Base-by-base conservation (phyloP, 1,140 invertebrate genomes). In the Drosophila serrata region DNA sequence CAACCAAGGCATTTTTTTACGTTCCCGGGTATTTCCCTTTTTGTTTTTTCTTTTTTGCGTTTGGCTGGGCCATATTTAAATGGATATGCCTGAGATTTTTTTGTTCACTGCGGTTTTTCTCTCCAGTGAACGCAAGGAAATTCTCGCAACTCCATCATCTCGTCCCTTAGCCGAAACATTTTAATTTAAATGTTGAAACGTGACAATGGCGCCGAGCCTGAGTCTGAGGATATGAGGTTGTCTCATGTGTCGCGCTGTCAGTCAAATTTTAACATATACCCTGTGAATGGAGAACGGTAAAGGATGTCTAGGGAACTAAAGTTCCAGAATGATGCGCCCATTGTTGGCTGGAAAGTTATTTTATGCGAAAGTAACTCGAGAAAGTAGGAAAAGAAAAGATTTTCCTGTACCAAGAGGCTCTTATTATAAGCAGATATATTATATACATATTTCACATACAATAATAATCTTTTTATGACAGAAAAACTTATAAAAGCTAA, bases 111-210 rank as follows among this genome's bases (percentile, higher is more conserved):
- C 42, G 51, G 53, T 68, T 68, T 57, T 46, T 35, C 58, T 51
- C 45, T 53, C 40, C 37, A 43, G 15, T 46, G 67, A 65, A 46
- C 60, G 48, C 69, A 74, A 72, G 76, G 48, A 76, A 86, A 78
- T 78, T 81, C 67, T 59, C 63, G 69, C 74, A 56, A 56, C 31
- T 75, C 70, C 57, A 24, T 19, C 51, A 8, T 37, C 77, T 68
- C 73, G 45, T 81, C 81, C 46, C 46, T 78, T 78, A 77, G 74
- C 76, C 76, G 84, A 88, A 88, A 88, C 84, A 88, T 88, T 88
- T 88, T 84, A 88, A 88, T 88, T 88, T 87, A 87, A 87, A 87
- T 87, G 82, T 77, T 88, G 87, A 87, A 87, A 84, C 84, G 82
- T 88, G 84, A 87, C 82, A 82, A 87, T 88, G 65, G 73, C 73